Conservation (phyloP, 2,888 invertebrate species). For the Colletes collaris region DNA sequence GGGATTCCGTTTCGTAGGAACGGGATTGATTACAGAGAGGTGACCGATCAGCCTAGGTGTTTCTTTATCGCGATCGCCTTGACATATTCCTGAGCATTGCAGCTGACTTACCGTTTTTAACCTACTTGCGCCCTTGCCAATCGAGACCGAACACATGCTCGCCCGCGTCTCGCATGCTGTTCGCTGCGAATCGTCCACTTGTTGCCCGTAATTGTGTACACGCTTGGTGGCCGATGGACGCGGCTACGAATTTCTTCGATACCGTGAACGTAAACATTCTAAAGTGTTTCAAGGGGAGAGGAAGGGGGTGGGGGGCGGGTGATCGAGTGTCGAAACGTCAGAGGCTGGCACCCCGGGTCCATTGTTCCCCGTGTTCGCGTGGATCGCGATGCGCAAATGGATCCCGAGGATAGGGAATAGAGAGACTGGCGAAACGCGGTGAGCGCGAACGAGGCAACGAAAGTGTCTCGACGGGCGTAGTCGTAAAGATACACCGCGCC, state of each 20-base stretch:
- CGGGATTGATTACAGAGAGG: too few species aligned
- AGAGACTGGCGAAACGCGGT: not conserved
- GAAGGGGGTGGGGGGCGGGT: not conserved
- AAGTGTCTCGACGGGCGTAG: conserved; percentile 49
- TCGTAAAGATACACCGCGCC: conserved; percentile 66
- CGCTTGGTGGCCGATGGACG: not conserved
- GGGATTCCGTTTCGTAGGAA: too few species aligned
- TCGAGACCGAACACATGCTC: conserved; percentile 66
- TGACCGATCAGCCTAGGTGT: not conserved
- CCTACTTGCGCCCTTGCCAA: conserved; percentile 74
- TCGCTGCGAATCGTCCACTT: conserved; percentile 61
- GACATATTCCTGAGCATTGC: conserved; percentile 68
- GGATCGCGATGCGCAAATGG: conserved; percentile 16
- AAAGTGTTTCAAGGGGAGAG: too few species aligned
- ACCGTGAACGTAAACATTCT: conserved; percentile 7
- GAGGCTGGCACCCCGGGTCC: not conserved
- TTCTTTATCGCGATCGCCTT: conserved; percentile 62
- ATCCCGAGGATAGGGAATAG: conserved; percentile 14
- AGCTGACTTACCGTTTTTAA: conserved; percentile 72
- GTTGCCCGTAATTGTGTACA: conserved; percentile 54
- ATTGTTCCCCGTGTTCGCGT: conserved; percentile 4
- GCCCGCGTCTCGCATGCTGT: conserved; percentile 44
- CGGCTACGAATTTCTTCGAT: not conserved
- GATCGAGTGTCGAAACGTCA: conserved; percentile 9
- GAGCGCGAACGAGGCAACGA: conserved; percentile 28